These are phyloP conservation scores for Erythrocercus mccallii DNA, from an alignment of 2,113 vertebrate species.

Conservation along the genomic window DNA sequence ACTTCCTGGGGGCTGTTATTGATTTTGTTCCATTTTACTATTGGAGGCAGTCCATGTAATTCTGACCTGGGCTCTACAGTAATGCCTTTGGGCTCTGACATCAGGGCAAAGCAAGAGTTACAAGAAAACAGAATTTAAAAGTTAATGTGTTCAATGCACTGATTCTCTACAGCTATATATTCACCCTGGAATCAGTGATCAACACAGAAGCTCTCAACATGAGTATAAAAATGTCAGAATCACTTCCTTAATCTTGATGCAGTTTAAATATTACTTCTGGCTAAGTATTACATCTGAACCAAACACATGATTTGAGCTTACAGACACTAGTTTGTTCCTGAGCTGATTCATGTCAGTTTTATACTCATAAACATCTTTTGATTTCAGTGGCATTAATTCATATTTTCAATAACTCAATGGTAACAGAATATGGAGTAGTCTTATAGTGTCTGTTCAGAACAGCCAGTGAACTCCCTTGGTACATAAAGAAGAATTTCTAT, in stretches of 20 bases:
- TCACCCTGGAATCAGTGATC: slow-evolving; percentile 21
- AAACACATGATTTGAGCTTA: slow-evolving; percentile 33
- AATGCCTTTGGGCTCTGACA: not conserved
- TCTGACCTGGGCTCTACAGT: not conserved
- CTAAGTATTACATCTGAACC: slow-evolving; percentile 25
- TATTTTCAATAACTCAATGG: slow-evolving; percentile 8
- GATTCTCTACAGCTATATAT: not conserved
- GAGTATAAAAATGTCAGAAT: slow-evolving; percentile 37
- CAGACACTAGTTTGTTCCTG: not conserved
- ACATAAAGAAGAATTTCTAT: not conserved
- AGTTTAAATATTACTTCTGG: slow-evolving; percentile 60
- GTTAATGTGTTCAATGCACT: not conserved
- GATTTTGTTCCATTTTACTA: not conserved
- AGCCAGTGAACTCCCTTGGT: not conserved
- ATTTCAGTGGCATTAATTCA: slow-evolving; percentile 1
- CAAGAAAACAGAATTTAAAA: not conserved
- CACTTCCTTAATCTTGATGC: slow-evolving; percentile 6
- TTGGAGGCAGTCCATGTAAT: not conserved
- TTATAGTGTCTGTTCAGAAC: not conserved
- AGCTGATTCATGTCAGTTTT: slow-evolving; percentile 37
- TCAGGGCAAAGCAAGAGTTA: not conserved
- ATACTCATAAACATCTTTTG: not conserved
- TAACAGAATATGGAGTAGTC: not conserved
- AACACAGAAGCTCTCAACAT: not conserved
- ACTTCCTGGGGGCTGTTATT: not conserved